phyloP scores from a whole-genome alignment of 1,140 invertebrate species.

The Plectus sambesii region DNA sequence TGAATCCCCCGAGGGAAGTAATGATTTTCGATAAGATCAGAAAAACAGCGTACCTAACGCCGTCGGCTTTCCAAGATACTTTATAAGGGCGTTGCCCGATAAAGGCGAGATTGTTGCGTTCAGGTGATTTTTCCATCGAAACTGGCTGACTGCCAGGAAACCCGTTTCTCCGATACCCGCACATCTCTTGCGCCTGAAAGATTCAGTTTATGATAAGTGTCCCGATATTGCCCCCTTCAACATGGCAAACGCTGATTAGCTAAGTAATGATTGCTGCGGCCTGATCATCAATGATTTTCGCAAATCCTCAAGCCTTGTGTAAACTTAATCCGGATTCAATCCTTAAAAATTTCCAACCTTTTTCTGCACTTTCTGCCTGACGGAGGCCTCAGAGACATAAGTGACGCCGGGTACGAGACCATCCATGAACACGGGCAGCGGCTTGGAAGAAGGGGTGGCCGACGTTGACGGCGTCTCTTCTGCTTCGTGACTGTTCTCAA shows the following conservation, averaged over 20 bases:
- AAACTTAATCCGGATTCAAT: too few relatives aligned
- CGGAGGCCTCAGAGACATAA: constrained; percentile 33
- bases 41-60: constrained; percentile 58
- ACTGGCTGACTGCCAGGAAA: constrained; percentile 95
- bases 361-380: constrained; percentile 17
- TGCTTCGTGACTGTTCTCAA: neutral
- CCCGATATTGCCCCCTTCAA: constrained; percentile 7
- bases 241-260: constrained; percentile 8
- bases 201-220: constrained; percentile 9
- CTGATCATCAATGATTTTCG: too few relatives aligned
- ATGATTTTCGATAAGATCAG: neutral
- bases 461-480: too few relatives aligned
- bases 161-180: constrained; percentile 53
- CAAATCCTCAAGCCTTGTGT: too few relatives aligned
- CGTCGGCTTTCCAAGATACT: constrained; percentile 99
- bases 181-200: constrained; percentile 23
- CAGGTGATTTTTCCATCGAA: constrained; percentile 62
- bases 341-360: constrained; percentile 12
- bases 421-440: constrained; percentile 46
- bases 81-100: constrained; percentile 70
- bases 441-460: too few relatives aligned
- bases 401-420: constrained; percentile 46
- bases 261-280: constrained; percentile 1
- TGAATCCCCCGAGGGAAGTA: too few relatives aligned
- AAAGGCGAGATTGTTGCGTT: constrained; percentile 64